These are phyloP conservation scores for Tachuris rubrigastra DNA, from an alignment of 2,113 vertebrate genomes.

Conservation along the genomic window DNA sequence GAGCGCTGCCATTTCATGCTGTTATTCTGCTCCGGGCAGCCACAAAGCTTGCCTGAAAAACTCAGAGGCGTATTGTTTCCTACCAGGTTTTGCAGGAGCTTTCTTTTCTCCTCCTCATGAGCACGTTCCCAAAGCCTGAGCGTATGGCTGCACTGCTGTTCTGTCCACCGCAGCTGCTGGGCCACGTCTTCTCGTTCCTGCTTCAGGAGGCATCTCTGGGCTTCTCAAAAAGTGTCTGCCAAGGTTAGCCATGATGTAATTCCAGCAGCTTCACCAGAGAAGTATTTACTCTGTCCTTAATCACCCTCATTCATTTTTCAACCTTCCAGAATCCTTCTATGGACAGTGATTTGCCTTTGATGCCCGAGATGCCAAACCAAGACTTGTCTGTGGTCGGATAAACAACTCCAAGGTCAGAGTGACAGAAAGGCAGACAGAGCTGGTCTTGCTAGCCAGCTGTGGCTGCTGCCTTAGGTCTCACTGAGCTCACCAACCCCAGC, in stretches of 20 bases:
- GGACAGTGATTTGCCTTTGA: not conserved
- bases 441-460: not conserved
- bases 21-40: too few species aligned
- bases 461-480: not conserved
- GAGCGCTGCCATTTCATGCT: too few species aligned
- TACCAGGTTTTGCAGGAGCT: too few species aligned
- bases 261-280: not conserved
- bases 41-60: too few species aligned
- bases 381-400: not conserved
- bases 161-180: too few species aligned
- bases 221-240: not conserved
- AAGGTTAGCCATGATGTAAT: not conserved
- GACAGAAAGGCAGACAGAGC: not conserved
- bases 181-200: too few species aligned
- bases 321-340: not conserved
- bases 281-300: constrained; percentile 18
- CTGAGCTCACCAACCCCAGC: not conserved
- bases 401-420: not conserved
- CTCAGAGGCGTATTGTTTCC: too few species aligned
- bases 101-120: too few species aligned
- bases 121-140: too few species aligned
- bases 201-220: too few species aligned
- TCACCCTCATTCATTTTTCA: not conserved
- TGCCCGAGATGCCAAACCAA: not conserved
- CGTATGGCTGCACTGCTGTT: too few species aligned